phyloP scores from a whole-genome alignment of 2,888 invertebrate species.

The Lordiphosa fenestrarum region DNA sequence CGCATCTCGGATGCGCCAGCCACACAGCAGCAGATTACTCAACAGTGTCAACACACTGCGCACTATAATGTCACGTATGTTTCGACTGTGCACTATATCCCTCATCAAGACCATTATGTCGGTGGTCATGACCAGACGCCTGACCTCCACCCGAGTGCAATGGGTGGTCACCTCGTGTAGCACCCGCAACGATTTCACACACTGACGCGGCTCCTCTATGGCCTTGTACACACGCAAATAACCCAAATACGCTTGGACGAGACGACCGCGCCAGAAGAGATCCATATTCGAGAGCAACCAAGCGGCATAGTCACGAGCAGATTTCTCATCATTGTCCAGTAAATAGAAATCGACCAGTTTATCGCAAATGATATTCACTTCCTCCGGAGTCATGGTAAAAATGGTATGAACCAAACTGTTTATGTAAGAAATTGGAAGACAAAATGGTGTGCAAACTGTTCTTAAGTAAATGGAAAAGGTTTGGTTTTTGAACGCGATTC shows the following conservation, averaged over 20 bases:
- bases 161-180: constrained; percentile 43
- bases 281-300: constrained; percentile 36
- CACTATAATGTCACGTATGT: constrained; percentile 12
- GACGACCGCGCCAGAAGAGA: constrained; percentile 27
- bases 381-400: constrained; percentile 24
- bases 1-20: constrained; percentile 42
- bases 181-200: constrained; percentile 41
- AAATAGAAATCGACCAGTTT: constrained; percentile 17
- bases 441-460: background rate
- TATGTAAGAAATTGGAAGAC: background rate
- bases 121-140: constrained; percentile 36
- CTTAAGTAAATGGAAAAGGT: too few relatives aligned
- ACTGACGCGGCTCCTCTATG: constrained; percentile 23
- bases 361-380: background rate
- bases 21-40: constrained; percentile 41
- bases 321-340: constrained; percentile 33
- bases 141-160: constrained; percentile 41
- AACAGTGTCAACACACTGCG: constrained; percentile 25
- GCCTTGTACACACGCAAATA: constrained; percentile 17
- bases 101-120: constrained; percentile 22
- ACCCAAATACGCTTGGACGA: constrained; percentile 17
- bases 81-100: background rate
- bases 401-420: background rate
- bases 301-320: constrained; percentile 30
- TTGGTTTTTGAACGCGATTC: too few relatives aligned